phyloP scores from a whole-genome alignment of 23 tunicate species.

The Ascidia mentula region DNA sequence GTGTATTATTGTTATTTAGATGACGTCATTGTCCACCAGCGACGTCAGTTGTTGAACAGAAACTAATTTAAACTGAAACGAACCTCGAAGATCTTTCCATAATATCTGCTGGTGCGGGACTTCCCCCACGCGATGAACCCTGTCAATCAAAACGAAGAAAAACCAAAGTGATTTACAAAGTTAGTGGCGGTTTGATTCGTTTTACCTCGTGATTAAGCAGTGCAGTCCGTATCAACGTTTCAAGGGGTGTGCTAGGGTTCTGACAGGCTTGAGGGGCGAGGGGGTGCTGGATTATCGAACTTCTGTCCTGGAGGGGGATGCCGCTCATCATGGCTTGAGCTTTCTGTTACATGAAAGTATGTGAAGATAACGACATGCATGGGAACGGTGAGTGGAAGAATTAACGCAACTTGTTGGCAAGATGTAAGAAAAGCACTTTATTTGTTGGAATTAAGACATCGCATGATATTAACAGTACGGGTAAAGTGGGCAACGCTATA shows the following conservation, averaged over 20 bases:
- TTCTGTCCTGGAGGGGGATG: background rate
- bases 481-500: too few species aligned
- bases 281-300: background rate
- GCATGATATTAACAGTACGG: too few species aligned
- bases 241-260: background rate
- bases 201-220: background rate
- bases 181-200: background rate
- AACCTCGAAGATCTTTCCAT: background rate
- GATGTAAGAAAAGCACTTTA: too few species aligned
- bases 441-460: too few species aligned
- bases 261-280: slow-evolving; percentile 4
- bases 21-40: background rate
- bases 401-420: too few species aligned
- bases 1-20: background rate
- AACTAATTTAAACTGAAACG: background rate
- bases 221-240: background rate
- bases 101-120: background rate
- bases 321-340: background rate
- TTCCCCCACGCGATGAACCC: background rate
- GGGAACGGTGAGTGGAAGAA: background rate
- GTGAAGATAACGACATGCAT: background rate
- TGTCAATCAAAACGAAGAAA: too few species aligned
- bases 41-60: background rate
- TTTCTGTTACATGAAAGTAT: background rate
- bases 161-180: background rate